phyloP scores from a whole-genome alignment of 1,140 invertebrate genomes.

The Apocrypta bakeri region DNA sequence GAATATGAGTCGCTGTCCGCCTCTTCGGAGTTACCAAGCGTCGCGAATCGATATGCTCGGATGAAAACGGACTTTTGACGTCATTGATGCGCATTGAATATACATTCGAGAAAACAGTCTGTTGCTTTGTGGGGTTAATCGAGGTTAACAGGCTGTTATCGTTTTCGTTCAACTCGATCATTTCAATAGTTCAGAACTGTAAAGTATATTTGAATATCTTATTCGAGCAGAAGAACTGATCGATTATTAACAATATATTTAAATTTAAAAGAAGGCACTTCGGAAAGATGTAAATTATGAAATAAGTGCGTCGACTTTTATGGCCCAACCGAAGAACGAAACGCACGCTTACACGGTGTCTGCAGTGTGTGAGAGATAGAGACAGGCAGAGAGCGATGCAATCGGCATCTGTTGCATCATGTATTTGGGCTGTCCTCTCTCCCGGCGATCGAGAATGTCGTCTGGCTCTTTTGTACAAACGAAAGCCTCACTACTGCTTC shows the following conservation, averaged over 20 bases:
- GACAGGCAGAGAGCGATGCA: conserved; percentile 50
- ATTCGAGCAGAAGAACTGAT: background rate
- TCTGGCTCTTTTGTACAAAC: conserved; percentile 9
- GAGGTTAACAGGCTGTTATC: background rate
- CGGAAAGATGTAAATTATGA: background rate
- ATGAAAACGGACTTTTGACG: conserved; percentile 1
- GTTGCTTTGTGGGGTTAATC: background rate
- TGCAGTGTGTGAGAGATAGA: too few species aligned
- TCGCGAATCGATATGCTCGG: background rate
- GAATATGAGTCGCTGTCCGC: background rate
- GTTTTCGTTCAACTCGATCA: background rate
- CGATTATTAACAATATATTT: background rate
- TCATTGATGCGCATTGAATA: background rate
- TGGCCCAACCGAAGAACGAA: too few species aligned
- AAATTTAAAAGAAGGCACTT: too few species aligned
- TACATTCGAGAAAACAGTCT: too few species aligned
- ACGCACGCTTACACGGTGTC: background rate
- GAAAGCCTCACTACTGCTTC: background rate
- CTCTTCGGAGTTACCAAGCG: background rate
- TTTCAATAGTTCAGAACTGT: background rate
- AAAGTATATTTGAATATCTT: background rate
- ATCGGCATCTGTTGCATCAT: conserved; percentile 59
- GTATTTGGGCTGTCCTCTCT: conserved; percentile 54
- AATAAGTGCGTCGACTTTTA: background rate
- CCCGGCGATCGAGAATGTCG: background rate